Evolutionary conservation across 2,113 vertebrate genomes (phyloP).

Genomic region (Camelus bactrianus): DNA sequence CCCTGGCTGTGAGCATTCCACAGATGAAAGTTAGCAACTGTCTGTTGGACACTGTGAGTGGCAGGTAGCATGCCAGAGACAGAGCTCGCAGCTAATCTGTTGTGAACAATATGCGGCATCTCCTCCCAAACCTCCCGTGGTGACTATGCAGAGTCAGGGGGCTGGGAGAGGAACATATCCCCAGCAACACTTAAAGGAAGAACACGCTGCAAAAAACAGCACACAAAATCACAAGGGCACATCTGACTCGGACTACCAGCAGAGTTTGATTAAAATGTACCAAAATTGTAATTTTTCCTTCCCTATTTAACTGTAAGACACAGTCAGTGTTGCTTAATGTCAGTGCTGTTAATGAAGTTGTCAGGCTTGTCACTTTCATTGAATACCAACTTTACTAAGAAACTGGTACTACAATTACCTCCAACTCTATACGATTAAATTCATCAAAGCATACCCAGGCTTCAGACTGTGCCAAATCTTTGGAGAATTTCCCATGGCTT

Average conservation of each 20-base stretch:
- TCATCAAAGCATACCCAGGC: slow-evolving; percentile 86
- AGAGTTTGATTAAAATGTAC: slow-evolving; percentile 84
- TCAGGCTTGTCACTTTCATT: slow-evolving; percentile 86
- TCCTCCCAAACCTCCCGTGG: slow-evolving; percentile 61
- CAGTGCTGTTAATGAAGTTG: slow-evolving; percentile 87
- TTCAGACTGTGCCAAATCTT: slow-evolving; percentile 84
- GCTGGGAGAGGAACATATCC: slow-evolving; percentile 70
- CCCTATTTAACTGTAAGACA: slow-evolving; percentile 81
- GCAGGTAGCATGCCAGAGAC: slow-evolving; percentile 65
- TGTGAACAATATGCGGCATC: slow-evolving; percentile 36
- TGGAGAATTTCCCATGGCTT: slow-evolving; percentile 88
- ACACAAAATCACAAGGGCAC: slow-evolving; percentile 69
- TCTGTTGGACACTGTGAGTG: slow-evolving; percentile 74
- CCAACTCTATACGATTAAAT: slow-evolving; percentile 87
- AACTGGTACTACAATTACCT: slow-evolving; percentile 87
- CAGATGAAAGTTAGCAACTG: slow-evolving; percentile 85
- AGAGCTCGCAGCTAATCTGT: slow-evolving; percentile 70
- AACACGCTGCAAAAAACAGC: slow-evolving; percentile 31
- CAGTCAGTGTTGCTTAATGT: slow-evolving; percentile 86
- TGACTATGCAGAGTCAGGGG: slow-evolving; percentile 54
- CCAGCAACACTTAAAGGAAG: slow-evolving; percentile 59
- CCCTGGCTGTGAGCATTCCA: slow-evolving; percentile 66
- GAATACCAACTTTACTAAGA: slow-evolving; percentile 87
- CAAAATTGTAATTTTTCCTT: slow-evolving; percentile 74
- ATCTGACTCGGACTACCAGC: slow-evolving; percentile 28